Evolutionary conservation across 2,113 vertebrate species (phyloP).

Genomic region (Ceyx melanurus): DNA sequence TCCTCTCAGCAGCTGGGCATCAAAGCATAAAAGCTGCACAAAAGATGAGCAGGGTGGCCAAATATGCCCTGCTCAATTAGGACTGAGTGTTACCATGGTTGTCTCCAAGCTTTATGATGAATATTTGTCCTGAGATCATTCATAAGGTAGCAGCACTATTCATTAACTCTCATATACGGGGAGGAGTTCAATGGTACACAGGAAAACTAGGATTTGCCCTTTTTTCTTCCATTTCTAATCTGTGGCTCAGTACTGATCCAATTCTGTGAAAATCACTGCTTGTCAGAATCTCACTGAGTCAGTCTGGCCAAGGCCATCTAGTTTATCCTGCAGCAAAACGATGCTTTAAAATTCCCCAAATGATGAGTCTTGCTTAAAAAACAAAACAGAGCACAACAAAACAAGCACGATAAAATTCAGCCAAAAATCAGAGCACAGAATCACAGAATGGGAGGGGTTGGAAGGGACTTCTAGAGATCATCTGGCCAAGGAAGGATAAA

Average conservation of each 20-base stretch:
- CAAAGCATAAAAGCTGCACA: background rate
- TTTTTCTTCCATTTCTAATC: background rate
- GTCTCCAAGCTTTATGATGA: background rate
- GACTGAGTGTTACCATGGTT: background rate
- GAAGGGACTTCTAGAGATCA: too few relatives aligned
- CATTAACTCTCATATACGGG: background rate
- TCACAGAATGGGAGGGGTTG: too few relatives aligned
- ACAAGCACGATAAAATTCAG: background rate
- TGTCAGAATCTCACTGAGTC: background rate
- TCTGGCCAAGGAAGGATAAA: too few relatives aligned
- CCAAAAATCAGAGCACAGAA: background rate
- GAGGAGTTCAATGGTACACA: background rate
- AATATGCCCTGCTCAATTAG: background rate
- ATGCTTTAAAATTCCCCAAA: background rate
- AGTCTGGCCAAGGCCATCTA: background rate
- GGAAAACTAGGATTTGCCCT: background rate
- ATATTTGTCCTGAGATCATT: background rate
- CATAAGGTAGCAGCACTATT: background rate
- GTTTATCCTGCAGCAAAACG: background rate
- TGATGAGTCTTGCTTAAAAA: accelerated
- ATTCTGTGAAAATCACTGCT: background rate
- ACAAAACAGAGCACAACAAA: too few relatives aligned
- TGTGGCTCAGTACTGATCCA: background rate
- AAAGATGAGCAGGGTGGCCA: background rate
- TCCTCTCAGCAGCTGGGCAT: background rate